Evolutionary conservation across 2,797 vertebrate species (phyloP).

Genomic region (Crocidura indochinensis): DNA sequence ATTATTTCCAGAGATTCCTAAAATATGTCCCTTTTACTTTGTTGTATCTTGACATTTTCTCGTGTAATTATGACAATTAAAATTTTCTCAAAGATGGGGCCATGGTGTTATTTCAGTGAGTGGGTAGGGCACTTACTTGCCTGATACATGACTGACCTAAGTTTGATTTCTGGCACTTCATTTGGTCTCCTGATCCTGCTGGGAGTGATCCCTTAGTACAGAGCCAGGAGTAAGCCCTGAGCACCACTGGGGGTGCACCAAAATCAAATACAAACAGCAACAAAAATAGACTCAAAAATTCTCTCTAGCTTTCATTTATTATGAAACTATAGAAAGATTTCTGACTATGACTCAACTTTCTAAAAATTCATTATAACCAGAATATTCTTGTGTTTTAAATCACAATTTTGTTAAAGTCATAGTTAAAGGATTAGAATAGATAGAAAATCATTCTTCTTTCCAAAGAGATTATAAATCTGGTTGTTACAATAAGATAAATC

Average conservation of each 20-base stretch:
- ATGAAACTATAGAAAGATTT: conserved; percentile 61
- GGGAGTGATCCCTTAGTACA: no score
- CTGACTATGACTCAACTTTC: conserved; percentile 62
- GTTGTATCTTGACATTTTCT: conserved; percentile 50
- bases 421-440: conserved; percentile 55
- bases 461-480: neutral
- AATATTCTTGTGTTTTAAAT: neutral
- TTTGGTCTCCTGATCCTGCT: no score
- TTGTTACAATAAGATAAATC: conserved; percentile 43
- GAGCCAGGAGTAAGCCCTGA: no score
- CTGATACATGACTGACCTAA: no score
- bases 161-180: no score
- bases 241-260: no score
- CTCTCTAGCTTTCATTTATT: conserved; percentile 68
- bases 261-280: no score
- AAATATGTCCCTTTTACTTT: conserved; percentile 41
- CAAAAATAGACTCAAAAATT: conserved; percentile 33
- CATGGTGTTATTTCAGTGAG: no score
- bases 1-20: conserved; percentile 45
- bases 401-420: conserved; percentile 43
- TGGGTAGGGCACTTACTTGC: no score
- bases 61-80: conserved; percentile 5
- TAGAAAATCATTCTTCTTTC: conserved; percentile 62
- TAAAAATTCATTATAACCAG: conserved; percentile 63
- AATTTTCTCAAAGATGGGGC: neutral